Evolutionary conservation across 2,113 vertebrate species (phyloP), one percentile per base, ranked within the genome.

Genomic region (Enhydra lutris): DNA sequence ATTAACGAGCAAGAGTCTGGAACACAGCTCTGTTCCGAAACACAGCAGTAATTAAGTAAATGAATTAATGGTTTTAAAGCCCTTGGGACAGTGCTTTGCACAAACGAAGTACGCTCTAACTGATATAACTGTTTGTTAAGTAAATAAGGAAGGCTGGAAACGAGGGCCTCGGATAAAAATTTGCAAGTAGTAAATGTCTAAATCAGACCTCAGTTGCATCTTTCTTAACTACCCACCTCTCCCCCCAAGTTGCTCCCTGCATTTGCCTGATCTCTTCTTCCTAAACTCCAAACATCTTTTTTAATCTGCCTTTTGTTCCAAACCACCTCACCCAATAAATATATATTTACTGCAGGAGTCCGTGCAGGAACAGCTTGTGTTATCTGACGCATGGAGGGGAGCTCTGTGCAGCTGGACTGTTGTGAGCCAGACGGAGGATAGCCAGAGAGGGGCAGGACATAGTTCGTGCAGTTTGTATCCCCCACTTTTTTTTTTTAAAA

Each of bases 31-130:
- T 67, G 17, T 26, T 93, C 36, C 80, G 80, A 55, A 79, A 39
- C 39, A 94, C 55, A 74, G 61, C 13, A 95, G 83, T 52, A 89
- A 83, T 83, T 92, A 94, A 87, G 17, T 74, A 92, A 95, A 90
- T 39, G 61, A 93, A 95, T 94, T 90, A 61, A 80, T 94, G 24
- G 76, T 81, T 81, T 61, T 55, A 94, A 96, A 95, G 89, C 91
- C 80, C 69, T 52, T 71, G 73, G 45, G 69, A 57, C 39, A 61
- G 15, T 31, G 61, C 39, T 89, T 94, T 92, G 36, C 42, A 73
- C 34, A 95, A 69, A 92, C 82, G 84, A 76, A 88, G 42, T 91
- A 47, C 88, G 59, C 4, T 59, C 24, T 67, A 61, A 84, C 76
- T 45, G 29, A 93, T 31, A 55, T 11, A 89, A 69, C 50, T 81